A percentile compares a stretch with the other conserved stretches of the same genome.
These are phyloP conservation scores for Perca schrenkii DNA, from an alignment of 2,113 vertebrate species.

Conservation along the genomic window DNA sequence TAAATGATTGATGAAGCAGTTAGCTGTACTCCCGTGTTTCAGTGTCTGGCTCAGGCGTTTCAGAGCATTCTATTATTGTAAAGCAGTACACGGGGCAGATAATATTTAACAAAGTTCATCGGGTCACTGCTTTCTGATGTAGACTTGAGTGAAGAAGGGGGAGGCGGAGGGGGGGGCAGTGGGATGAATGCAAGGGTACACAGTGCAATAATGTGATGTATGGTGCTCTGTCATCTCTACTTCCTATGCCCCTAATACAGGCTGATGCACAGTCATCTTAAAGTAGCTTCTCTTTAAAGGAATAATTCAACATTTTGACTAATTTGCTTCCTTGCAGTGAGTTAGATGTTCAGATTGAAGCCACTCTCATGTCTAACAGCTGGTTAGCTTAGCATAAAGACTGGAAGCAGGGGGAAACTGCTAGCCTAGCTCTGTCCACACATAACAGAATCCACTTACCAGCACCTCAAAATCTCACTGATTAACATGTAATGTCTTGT, in stretches of 20 bases:
- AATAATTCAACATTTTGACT: neutral
- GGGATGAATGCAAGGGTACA: conserved; percentile 23
- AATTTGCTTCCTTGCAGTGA: too few relatives aligned
- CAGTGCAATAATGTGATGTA: conserved; percentile 16
- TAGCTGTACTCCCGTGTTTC: conserved; percentile 48
- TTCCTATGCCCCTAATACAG: conserved; percentile 22
- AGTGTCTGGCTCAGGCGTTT: conserved; percentile 54
- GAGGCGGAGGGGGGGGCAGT: neutral
- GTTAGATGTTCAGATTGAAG: too few relatives aligned
- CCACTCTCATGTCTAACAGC: too few relatives aligned
- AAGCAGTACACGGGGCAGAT: conserved; percentile 70
- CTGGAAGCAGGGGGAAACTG: too few relatives aligned
- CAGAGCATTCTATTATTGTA: conserved; percentile 70
- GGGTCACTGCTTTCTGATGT: conserved; percentile 53
- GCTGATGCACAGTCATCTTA: neutral
- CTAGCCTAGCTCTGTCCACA: too few relatives aligned
- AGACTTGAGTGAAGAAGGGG: conserved; percentile 11
- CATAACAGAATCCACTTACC: too few relatives aligned
- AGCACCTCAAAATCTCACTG: too few relatives aligned
- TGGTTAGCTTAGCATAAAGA: too few relatives aligned
- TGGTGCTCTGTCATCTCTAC: neutral
- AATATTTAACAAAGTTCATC: conserved; percentile 85
- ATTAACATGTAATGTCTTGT: too few relatives aligned
- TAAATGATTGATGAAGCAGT: conserved; percentile 82
- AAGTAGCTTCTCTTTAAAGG: neutral